These are phyloP conservation scores for Gymnocheta viridis DNA, from an alignment of 2,888 invertebrate genomes.

Conservation along the genomic window DNA sequence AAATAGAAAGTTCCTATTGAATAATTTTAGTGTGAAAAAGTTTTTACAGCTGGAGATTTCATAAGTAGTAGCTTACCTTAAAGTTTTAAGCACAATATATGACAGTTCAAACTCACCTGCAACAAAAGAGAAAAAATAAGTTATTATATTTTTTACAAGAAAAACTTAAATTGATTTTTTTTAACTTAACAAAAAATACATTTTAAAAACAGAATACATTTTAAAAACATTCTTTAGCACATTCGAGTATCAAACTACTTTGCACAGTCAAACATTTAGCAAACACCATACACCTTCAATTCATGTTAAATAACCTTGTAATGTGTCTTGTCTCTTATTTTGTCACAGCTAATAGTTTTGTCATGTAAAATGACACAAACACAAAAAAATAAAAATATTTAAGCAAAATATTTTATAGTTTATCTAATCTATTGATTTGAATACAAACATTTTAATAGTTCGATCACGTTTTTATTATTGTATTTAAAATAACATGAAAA, in stretches of 20 bases:
- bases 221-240: not conserved
- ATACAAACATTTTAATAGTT: conserved; percentile 51
- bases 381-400: not conserved
- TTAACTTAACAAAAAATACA: too few species aligned
- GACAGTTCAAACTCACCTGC: not conserved
- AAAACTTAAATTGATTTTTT: too few species aligned
- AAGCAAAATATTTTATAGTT: conserved; percentile 30
- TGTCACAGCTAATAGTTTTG: not conserved
- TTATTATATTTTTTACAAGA: not conserved
- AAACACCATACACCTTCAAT: conserved; percentile 17
- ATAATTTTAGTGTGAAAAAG: too few species aligned
- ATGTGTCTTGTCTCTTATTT: conserved; percentile 17
- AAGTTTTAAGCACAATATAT: not conserved
- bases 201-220: not conserved
- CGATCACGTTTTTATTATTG: conserved; percentile 46
- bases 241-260: not conserved
- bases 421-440: conserved; percentile 27
- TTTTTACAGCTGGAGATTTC: too few species aligned
- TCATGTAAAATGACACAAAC: conserved; percentile 39
- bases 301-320: conserved; percentile 33
- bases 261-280: not conserved
- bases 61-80: not conserved
- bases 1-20: too few species aligned
- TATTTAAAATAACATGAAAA: conserved; percentile 5
- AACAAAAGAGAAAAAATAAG: not conserved